These are phyloP conservation scores for Polypterus bichir DNA, from an alignment of 2,113 vertebrate genomes.

Conservation along the genomic window DNA sequence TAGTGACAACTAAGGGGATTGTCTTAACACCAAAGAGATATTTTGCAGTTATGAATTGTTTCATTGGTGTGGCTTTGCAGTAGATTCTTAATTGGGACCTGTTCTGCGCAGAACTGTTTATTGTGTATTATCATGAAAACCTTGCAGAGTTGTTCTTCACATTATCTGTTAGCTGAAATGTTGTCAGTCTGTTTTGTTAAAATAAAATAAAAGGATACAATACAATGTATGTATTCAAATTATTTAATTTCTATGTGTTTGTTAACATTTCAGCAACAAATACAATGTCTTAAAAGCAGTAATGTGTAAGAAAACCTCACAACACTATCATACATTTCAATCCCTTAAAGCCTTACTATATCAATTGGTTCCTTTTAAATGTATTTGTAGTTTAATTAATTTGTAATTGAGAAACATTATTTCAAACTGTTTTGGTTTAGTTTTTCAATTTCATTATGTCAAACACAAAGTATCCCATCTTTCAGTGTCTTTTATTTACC, in stretches of 20 bases:
- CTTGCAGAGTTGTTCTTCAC: no score
- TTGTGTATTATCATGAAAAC: no score
- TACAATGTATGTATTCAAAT: not conserved
- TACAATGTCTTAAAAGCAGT: not conserved
- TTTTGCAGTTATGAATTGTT: no score
- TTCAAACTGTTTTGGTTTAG: not conserved
- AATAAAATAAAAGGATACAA: not conserved
- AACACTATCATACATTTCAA: not conserved
- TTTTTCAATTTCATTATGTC: not conserved
- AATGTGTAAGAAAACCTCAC: not conserved
- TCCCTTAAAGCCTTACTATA: not conserved
- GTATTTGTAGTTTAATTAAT: not conserved
- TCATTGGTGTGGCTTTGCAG: no score
- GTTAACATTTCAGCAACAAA: not conserved
- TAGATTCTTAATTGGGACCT: no score
- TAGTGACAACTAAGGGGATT: no score
- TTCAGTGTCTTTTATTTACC: not conserved
- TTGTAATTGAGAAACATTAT: not conserved
- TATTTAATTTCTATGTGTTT: not conserved
- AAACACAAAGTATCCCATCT: not conserved
- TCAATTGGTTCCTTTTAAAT: not conserved
- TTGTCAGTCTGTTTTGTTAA: no score
- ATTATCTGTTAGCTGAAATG: no score
- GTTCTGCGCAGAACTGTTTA: no score
- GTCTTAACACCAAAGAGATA: no score